Base-by-base conservation (phyloP, 2,113 vertebrate genomes). In the Shinisaurus crocodilurus region DNA sequence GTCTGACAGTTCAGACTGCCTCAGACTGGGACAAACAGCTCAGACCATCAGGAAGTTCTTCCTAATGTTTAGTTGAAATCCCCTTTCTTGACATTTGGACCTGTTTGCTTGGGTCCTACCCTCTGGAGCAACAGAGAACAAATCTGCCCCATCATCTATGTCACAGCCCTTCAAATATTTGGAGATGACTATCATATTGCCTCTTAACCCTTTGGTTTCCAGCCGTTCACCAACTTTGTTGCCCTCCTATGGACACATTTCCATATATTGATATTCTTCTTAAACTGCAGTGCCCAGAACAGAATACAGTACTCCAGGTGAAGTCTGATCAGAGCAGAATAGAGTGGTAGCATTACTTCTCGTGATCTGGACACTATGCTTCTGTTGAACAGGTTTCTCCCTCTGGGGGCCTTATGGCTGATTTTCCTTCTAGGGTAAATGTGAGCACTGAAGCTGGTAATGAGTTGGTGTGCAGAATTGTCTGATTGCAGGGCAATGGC, bases 401-500 rank as follows among this genome's bases (percentile, higher is more conserved):
- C 34, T 88, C 87, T 74, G 77, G 81, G 43, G 69, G 34, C 83
- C 87, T 90, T 83, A 43, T 27, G 57, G 20, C 87, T 91, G 87
- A 3, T 92, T 91, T 94, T 94, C 80, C 88, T 76, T 75, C 91
- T 43, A 34, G 57, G 60, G 90, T 91, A 86, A 95, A 90, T 88
- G 94, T 29, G 90, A 57, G 63, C 76, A 16, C 15, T 60, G 92
- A 93, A 95, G 81, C 79, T 76, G 88, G 65, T 89, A 92, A 92
- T 87, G 92, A 93, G 88, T 89, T 92, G 93, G 89, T 87, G 88
- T 95, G 91, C 92, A 93, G 93, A 95, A 95, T 82, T 92, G 87
- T 87, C 65, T 93, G 95, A 97, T 97, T 96, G 93, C 95, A 94
- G 82, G 67, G 94, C 95, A 91, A 67, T 95, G 93, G 96, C 96